Evolutionary conservation across 2,113 vertebrate species (phyloP), one percentile per base, ranked within the genome.

Genomic region (Seriola rivoliana): DNA sequence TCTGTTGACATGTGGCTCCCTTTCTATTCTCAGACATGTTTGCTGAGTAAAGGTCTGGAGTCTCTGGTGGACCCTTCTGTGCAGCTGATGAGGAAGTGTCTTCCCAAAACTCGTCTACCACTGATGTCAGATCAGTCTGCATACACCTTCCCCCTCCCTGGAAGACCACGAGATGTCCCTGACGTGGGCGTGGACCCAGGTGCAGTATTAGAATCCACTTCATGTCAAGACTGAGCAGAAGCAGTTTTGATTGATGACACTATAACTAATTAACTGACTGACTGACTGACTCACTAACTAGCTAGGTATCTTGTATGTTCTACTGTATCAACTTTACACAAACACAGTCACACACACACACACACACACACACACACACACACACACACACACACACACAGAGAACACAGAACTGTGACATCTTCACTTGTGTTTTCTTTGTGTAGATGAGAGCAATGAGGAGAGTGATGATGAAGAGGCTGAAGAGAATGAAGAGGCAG

Each of bases 51-150:
- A 81, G 89, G 42, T 42, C 40, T 94, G 63, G 96, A 96, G 81
- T 89, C 94, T 4, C 64, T 98, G 23, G 65, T 94, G 73, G 95
- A 92, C 13, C 80, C 87, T 0, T 92, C 75, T 0, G 88, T 95
- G 55, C 97, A 97, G 84, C 94, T 98, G 81, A 95, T 99, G 90
- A 95, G 98, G 65, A 97, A 95, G 32, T 97, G 97, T 67, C 93
- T 93, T 55, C 97, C 97, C 2, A 96, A 94, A 89, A 93, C 92
- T 3, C 84, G 69, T 6, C 89, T 99, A 13, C 97, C 97, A 29
- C 70, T 97, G 90, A 63, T 12, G 2, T 91, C 94, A 12, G 81
- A 94, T 77, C 91, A 38, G 36, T 97, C 97, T 5, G 93, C 80
- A 0, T 97, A 97, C 77, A 89, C 59, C 54, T 98, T 97, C 50